These are phyloP conservation scores for Cirrhinus molitorella DNA, from an alignment of 2,797 vertebrate genomes.

Conservation along the genomic window DNA sequence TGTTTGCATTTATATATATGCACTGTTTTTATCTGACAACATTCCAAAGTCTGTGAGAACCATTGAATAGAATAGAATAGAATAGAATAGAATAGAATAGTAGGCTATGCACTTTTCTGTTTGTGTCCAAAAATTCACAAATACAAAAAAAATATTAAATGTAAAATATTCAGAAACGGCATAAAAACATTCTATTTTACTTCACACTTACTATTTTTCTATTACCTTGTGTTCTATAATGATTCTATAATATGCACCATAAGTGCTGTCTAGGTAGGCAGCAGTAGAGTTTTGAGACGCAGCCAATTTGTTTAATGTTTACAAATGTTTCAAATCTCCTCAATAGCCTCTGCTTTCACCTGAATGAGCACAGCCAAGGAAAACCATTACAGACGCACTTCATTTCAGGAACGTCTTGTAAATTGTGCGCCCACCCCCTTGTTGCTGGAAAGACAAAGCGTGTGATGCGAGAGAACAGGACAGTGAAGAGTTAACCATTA, in stretches of 20 bases:
- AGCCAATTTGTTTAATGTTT: neutral
- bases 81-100: too few species aligned
- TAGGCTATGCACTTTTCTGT: too few species aligned
- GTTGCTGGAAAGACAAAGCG: slow-evolving; percentile 66
- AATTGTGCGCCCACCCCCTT: slow-evolving; percentile 50
- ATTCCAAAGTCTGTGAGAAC: too few species aligned
- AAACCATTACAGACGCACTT: neutral
- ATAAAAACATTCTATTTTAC: neutral
- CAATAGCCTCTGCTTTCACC: neutral
- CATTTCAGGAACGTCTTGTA: neutral
- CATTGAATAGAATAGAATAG: too few species aligned
- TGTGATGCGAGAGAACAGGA: slow-evolving; percentile 65
- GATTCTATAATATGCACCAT: neutral
- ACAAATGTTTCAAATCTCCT: neutral
- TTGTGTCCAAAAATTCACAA: too few species aligned
- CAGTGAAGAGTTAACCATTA: slow-evolving; percentile 83
- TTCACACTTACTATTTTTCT: neutral
- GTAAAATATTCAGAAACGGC: too few species aligned
- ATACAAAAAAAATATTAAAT: too few species aligned
- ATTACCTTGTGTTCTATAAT: neutral
- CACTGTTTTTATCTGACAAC: too few species aligned
- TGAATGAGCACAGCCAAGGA: neutral
- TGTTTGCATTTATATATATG: too few species aligned
- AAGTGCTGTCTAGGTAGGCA: neutral
- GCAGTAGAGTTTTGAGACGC: neutral